Percentiles rank a stretch among this genome's conserved stretches.
Conservation (phyloP, 2,113 vertebrate genomes). For the Anoplopoma fimbria region DNA sequence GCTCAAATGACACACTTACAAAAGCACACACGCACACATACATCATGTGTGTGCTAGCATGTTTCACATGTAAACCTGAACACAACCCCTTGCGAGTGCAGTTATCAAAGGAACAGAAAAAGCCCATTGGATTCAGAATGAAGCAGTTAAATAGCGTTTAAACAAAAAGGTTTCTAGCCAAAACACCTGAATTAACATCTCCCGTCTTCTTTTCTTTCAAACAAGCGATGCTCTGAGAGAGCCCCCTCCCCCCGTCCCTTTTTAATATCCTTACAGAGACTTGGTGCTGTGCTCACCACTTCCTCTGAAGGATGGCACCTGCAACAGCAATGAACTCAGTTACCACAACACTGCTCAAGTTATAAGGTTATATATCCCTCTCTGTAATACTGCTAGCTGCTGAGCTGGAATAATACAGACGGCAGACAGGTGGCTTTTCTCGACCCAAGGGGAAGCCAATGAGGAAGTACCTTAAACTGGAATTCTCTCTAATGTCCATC, state of each 20-base stretch:
- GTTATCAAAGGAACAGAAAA: constrained; percentile 26
- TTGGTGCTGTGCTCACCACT: constrained; percentile 32
- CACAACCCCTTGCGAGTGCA: constrained; percentile 12
- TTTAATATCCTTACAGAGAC: constrained; percentile 53
- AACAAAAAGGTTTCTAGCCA: constrained; percentile 33
- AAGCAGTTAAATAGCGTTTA: not conserved
- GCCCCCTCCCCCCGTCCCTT: constrained; percentile 19
- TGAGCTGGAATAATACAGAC: constrained; percentile 28
- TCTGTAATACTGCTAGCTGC: constrained; percentile 1
- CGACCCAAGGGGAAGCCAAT: too few relatives aligned
- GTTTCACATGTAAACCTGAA: constrained; percentile 39
- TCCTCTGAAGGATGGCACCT: constrained; percentile 67
- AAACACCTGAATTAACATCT: constrained; percentile 73
- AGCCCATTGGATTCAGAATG: not conserved
- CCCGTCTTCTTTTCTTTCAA: constrained; percentile 13
- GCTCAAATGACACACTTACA: constrained; percentile 60
- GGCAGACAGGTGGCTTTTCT: too few relatives aligned
- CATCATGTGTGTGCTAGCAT: constrained; percentile 6
- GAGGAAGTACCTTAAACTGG: not conserved
- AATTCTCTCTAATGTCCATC: not conserved
- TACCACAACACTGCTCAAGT: constrained; percentile 12
- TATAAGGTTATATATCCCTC: not conserved
- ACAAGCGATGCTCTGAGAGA: constrained; percentile 31
- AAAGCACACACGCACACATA: constrained; percentile 35
- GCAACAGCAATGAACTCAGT: constrained; percentile 53